phyloP scores from a whole-genome alignment of 1,140 invertebrate genomes.

The Lepidurus arcticus region DNA sequence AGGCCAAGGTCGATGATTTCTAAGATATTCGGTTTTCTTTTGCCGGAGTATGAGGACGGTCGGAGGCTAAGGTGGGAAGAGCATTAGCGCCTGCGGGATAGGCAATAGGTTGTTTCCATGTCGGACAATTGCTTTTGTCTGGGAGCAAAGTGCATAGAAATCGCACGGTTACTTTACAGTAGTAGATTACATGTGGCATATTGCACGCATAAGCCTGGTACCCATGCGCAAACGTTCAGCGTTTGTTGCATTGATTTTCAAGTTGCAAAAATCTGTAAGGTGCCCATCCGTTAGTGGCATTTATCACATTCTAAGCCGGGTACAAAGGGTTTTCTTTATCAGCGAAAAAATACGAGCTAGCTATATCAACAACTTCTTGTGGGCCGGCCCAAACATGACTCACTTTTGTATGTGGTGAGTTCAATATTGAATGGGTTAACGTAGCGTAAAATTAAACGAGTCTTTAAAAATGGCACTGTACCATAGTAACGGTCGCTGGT shows the following conservation, averaged over 20 bases:
- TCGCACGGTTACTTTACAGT: not conserved
- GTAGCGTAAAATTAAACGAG: not conserved
- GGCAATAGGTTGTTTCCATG: not conserved
- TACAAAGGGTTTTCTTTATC: not conserved
- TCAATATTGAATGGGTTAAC: not conserved
- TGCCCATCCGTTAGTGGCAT: not conserved
- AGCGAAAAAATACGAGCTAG: not conserved
- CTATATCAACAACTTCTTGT: not conserved
- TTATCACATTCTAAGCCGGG: not conserved
- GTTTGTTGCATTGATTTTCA: not conserved
- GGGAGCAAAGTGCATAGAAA: not conserved
- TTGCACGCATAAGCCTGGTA: not conserved
- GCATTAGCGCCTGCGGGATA: constrained; percentile 2
- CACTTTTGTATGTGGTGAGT: not conserved
- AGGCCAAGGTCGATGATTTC: constrained; percentile 18
- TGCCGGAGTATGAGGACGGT: not conserved
- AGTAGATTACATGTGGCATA: not conserved
- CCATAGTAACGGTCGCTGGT: not conserved
- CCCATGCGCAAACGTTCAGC: not conserved
- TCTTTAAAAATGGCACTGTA: not conserved
- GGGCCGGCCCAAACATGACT: not conserved
- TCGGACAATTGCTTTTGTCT: not conserved
- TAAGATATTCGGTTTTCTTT: not conserved
- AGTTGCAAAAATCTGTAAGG: not conserved
- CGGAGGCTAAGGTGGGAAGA: not conserved